A percentile compares a stretch with the other conserved stretches of the same genome.
Conservation (phyloP, 2,113 vertebrate genomes). For the Tetraodon nigroviridis region DNA sequence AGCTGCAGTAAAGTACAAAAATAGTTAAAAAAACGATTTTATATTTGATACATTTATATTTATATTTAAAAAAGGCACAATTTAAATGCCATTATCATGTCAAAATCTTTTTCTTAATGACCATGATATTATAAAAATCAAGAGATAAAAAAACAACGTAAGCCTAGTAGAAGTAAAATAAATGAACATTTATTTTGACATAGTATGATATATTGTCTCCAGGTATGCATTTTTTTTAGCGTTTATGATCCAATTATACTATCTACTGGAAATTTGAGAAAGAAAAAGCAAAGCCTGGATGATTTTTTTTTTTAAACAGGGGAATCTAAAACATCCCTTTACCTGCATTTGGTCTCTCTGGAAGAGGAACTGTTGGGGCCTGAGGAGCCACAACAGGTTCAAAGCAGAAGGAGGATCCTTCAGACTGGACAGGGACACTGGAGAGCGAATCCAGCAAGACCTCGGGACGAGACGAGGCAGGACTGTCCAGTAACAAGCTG, state of each 20-base stretch:
- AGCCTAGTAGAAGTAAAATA: no score
- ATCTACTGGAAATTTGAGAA: neutral
- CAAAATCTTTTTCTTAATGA: no score
- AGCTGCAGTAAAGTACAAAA: neutral
- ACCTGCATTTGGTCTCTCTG: constrained; percentile 63
- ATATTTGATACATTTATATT: no score
- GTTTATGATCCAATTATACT: no score
- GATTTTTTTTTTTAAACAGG: no score
- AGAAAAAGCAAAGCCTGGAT: neutral
- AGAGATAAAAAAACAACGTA: no score
- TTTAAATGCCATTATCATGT: neutral
- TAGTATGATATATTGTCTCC: neutral
- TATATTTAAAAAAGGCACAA: neutral
- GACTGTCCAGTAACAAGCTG: constrained; percentile 4
- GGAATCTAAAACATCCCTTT: neutral
- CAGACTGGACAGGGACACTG: constrained; percentile 29
- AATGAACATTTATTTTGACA: neutral
- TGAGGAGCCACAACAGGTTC: constrained; percentile 30
- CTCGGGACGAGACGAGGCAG: constrained; percentile 17
- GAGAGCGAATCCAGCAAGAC: constrained; percentile 20
- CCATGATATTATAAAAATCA: no score
- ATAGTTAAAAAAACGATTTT: neutral
- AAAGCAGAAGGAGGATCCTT: constrained; percentile 34
- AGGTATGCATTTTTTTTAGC: no score
- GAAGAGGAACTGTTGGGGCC: constrained; percentile 42